A percentile compares a stretch with the other conserved stretches of the same genome.
Evolutionary conservation across 2,113 vertebrate species (phyloP).

Genomic region (Patagioenas fasciata): DNA sequence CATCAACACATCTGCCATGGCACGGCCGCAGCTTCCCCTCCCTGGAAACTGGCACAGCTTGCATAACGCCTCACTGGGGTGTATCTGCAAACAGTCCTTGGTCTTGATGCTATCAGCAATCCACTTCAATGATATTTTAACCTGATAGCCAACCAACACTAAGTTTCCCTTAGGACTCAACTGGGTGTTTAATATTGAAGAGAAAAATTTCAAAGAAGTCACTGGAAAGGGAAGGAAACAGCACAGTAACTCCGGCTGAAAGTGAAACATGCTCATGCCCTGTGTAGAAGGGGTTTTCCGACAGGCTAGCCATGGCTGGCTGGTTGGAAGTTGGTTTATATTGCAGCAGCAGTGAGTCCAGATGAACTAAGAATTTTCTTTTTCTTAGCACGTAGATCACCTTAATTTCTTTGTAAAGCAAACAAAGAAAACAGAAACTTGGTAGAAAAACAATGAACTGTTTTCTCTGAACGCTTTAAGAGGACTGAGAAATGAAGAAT

Average conservation of each 20-base stretch:
- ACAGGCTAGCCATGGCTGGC: background rate
- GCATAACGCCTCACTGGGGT: accelerated
- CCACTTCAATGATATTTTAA: background rate
- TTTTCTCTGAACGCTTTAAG: background rate
- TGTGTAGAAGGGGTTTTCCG: background rate
- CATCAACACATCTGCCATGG: background rate
- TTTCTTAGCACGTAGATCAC: background rate
- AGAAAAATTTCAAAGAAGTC: background rate
- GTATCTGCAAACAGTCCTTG: accelerated
- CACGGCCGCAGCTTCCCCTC: background rate
- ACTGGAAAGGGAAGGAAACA: background rate
- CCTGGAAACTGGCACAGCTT: accelerated
- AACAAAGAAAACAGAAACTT: background rate
- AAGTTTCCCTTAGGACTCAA: background rate
- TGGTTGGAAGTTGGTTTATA: background rate
- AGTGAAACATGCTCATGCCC: background rate
- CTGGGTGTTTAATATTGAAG: background rate
- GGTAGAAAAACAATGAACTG: background rate
- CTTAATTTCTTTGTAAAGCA: too few relatives aligned
- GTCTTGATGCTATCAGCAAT: background rate
- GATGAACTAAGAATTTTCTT: background rate
- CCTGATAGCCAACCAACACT: background rate
- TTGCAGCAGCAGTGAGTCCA: background rate
- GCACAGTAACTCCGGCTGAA: background rate
- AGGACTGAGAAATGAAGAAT: background rate